Evolutionary conservation across 2,797 vertebrate genomes (phyloP), one percentile per base, ranked within the genome.

Genomic region (Sebastes oblongus): DNA sequence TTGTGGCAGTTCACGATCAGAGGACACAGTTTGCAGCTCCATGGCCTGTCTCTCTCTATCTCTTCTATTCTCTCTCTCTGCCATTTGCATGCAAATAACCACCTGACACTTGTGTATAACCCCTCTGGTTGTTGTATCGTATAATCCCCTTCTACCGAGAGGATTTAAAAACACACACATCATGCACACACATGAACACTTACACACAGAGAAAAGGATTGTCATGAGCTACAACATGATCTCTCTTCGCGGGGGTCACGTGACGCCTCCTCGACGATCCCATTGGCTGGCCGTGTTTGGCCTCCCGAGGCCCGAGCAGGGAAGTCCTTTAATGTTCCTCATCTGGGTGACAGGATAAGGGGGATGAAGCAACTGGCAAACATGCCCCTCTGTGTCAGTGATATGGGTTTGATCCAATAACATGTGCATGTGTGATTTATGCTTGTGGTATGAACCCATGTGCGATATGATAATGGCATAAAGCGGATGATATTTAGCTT

Each of bases 1-100:
- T 65, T 56, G 59, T 29, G 24, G 13, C 13, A 14, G 12, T 36
- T 72, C 20, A 14, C 42, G 9, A 61, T 42, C 22, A 50, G 30
- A 58, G 16, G 34, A 25, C 24, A 30, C 70, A 60, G 55, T 81
- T 72, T 65, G 12, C 46, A 20, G 67, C 18, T 58, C 32, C 7
- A 0, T 5, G 8, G 9, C 58, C 5, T 25, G 18, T 58, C 65
- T 42, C 1, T 66, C 24, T 32, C 36, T 39, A 13, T 39, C 36
- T 39, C 36, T 39, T 39, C 13, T 39, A 14, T 39, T 39, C 36
- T 39, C 36, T 58, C 65, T 52, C 1, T 66, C 24, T 32, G 2
- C 61, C 36, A 70, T 91, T 86, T 87, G 73, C 80, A 89, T 89
- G 54, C 77, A 88, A 88, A 92, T 73, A 84, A 76, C 52, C 79